Conservation (phyloP, 1,140 invertebrate species). For the Drosophila kepulauana region DNA sequence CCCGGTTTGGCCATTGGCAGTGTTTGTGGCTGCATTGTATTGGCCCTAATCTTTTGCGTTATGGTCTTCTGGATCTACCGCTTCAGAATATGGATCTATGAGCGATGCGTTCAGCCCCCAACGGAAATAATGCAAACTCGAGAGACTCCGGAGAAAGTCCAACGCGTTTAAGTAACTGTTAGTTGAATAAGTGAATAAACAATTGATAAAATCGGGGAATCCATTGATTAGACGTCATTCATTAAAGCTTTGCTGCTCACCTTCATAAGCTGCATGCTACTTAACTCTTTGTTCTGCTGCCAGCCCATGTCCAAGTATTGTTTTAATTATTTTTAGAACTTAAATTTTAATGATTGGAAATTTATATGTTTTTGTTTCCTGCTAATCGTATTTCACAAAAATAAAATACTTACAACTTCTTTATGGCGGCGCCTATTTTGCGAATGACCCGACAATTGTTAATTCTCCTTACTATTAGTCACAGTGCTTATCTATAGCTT, state of each 20-base stretch:
- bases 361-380: background rate
- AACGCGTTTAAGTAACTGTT: conserved; percentile 23
- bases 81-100: conserved; percentile 39
- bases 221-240: background rate
- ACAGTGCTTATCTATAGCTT: conserved; percentile 6
- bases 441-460: background rate
- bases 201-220: background rate
- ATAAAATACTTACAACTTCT: background rate
- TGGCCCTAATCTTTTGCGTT: conserved; percentile 58
- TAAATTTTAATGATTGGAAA: background rate
- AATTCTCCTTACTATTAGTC: conserved; percentile 10
- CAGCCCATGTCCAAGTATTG: background rate
- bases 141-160: background rate
- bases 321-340: background rate
- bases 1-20: conserved; percentile 65
- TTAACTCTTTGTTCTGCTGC: background rate
- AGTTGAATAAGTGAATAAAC: background rate
- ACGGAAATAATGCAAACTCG: conserved; percentile 29
- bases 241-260: background rate
- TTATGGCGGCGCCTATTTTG: background rate
- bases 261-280: conserved; percentile 9
- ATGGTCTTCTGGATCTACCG: conserved; percentile 61
- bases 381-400: background rate
- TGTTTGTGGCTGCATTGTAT: conserved; percentile 60
- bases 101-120: conserved; percentile 27